Evolutionary conservation across 92 coral and sea anemone species (phyloP).

Genomic region (Porites divaricata): DNA sequence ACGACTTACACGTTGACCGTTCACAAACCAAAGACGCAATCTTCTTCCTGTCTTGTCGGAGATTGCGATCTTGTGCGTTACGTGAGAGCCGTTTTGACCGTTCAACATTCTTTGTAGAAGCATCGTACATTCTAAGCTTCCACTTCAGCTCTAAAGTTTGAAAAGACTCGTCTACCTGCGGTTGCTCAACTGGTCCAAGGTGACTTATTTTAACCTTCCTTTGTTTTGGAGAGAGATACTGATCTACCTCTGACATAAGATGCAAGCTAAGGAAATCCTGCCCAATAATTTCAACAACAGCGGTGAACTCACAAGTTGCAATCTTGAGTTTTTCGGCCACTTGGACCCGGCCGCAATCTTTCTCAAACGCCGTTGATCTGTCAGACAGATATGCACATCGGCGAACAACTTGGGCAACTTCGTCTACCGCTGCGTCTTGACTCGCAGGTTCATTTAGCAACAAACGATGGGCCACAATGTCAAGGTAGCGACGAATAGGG

Average conservation of each 20-base stretch:
- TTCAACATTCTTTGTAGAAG: slow-evolving; percentile 23
- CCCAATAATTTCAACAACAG: slow-evolving; percentile 47
- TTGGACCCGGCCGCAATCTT: slow-evolving; percentile 51
- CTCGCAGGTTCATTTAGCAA: slow-evolving; percentile 17
- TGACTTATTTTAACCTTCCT: slow-evolving; percentile 46
- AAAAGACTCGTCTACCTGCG: slow-evolving; percentile 18
- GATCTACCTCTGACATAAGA: slow-evolving; percentile 36
- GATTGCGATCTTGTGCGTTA: not conserved
- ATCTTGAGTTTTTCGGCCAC: slow-evolving; percentile 41
- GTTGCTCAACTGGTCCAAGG: slow-evolving; percentile 63
- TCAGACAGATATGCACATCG: slow-evolving; percentile 63
- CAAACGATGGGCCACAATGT: slow-evolving; percentile 64
- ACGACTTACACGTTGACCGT: not conserved
- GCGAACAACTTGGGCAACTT: slow-evolving; percentile 45
- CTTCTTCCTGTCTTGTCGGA: slow-evolving; percentile 20
- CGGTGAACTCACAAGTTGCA: slow-evolving; percentile 25
- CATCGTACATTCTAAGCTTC: slow-evolving; percentile 51
- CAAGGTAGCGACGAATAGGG: slow-evolving; percentile 75
- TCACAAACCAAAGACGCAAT: not conserved
- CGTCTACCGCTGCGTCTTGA: slow-evolving; percentile 18
- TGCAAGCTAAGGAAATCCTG: slow-evolving; percentile 40
- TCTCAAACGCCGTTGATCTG: slow-evolving; percentile 50
- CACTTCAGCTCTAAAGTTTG: slow-evolving; percentile 22
- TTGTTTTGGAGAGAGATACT: slow-evolving; percentile 28
- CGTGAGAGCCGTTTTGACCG: not conserved